These are phyloP conservation scores for Eremobia ochroleuca DNA, from an alignment of 2,888 invertebrate genomes.

Conservation along the genomic window DNA sequence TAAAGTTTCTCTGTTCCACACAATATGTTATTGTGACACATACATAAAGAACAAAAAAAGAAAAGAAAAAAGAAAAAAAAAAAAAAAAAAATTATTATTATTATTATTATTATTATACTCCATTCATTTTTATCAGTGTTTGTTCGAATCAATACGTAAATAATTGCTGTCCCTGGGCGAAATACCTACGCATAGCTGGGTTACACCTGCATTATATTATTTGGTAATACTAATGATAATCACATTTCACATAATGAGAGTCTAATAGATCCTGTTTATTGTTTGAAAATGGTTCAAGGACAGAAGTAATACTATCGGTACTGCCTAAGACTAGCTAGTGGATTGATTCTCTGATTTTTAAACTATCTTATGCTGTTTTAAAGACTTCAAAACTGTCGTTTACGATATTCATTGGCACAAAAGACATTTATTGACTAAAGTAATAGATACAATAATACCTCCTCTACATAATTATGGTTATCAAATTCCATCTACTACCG, in stretches of 20 bases:
- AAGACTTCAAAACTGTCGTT: background rate
- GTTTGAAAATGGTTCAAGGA: conserved; percentile 50
- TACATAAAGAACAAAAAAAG: no score
- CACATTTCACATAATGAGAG: conserved; percentile 21
- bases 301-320: background rate
- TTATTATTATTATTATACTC: no score
- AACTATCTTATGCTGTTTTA: background rate
- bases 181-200: background rate
- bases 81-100: no score
- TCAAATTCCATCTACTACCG: background rate
- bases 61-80: no score
- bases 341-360: background rate
- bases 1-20: conserved; percentile 11
- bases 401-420: background rate
- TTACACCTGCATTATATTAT: conserved; percentile 5
- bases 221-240: conserved; percentile 47
- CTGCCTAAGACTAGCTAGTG: background rate
- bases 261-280: conserved; percentile 53
- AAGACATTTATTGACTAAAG: background rate
- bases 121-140: conserved; percentile 30
- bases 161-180: conserved; percentile 34
- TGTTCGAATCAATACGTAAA: conserved; percentile 54
- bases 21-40: conserved; percentile 12
- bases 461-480: background rate
- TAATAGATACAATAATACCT: background rate